Percentiles rank a stretch among this genome's conserved stretches.
phyloP scores from a whole-genome alignment of 2,888 invertebrate genomes.

The Mythimna albipuncta region DNA sequence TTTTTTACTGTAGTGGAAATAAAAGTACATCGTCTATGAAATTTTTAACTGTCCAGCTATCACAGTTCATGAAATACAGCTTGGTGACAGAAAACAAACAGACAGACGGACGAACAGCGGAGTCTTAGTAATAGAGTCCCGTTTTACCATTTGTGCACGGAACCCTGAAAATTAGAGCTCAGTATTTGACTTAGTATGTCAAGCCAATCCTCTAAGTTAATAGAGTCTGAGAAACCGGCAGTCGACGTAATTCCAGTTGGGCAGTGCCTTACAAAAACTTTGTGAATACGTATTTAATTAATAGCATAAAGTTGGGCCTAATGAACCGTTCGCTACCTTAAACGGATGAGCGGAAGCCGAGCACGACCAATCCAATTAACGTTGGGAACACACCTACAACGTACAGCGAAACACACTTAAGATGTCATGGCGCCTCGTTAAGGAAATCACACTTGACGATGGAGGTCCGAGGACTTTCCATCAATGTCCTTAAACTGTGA shows the following conservation, averaged over 20 bases:
- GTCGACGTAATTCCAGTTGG: constrained; percentile 30
- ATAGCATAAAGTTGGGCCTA: constrained; percentile 83
- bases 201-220: background rate
- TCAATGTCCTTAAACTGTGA: constrained; percentile 57
- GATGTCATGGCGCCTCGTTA: constrained; percentile 81
- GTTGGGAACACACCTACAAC: constrained; percentile 83
- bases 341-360: constrained; percentile 87
- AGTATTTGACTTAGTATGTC: background rate
- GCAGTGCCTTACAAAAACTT: constrained; percentile 63
- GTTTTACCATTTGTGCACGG: too few relatives aligned
- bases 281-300: constrained; percentile 82
- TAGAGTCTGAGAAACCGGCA: constrained; percentile 20
- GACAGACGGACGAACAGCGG: too few relatives aligned
- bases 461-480: constrained; percentile 59
- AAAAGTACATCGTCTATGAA: too few relatives aligned
- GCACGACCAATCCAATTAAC: constrained; percentile 85
- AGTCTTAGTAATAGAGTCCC: too few relatives aligned
- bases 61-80: too few relatives aligned
- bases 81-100: too few relatives aligned
- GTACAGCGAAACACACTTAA: constrained; percentile 87
- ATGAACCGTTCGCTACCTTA: constrained; percentile 86
- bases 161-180: too few relatives aligned
- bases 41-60: too few relatives aligned
- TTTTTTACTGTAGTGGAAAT: too few relatives aligned
- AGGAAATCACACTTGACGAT: constrained; percentile 75